Evolutionary conservation across 2,797 vertebrate species (phyloP).

Genomic region (Ispidina lecontei): DNA sequence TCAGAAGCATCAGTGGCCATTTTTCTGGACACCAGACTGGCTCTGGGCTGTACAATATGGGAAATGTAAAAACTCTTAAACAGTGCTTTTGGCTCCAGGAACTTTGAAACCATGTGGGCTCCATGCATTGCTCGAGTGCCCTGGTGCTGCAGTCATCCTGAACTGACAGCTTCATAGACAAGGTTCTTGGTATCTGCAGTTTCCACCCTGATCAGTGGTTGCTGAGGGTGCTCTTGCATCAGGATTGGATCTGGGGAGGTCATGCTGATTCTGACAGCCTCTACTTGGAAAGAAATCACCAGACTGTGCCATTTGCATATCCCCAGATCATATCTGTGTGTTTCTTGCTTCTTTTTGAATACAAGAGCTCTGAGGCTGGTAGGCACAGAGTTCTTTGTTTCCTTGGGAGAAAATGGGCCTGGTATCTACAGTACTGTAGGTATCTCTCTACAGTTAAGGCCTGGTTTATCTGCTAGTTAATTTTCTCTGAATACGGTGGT

Average conservation of each 20-base stretch:
- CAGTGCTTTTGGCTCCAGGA: background rate
- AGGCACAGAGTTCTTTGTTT: background rate
- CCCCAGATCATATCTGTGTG: background rate
- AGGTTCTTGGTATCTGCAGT: background rate
- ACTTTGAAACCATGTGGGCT: background rate
- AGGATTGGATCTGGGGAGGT: background rate
- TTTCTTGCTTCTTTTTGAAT: background rate
- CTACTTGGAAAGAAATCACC: background rate
- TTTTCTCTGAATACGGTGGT: background rate
- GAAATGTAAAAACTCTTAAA: slow-evolving; percentile 3
- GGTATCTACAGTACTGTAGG: background rate
- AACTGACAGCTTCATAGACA: background rate
- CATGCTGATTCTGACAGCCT: background rate
- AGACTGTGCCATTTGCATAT: background rate
- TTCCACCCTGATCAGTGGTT: background rate
- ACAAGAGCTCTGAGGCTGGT: background rate
- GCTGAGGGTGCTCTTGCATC: background rate
- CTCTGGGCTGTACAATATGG: background rate
- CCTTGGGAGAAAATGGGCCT: background rate
- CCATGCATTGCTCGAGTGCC: background rate
- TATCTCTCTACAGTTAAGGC: background rate
- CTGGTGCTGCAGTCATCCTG: background rate
- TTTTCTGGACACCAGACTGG: background rate
- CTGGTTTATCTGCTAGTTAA: background rate
- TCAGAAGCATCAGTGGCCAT: background rate